Percentiles rank a stretch among this genome's conserved stretches.
These are phyloP conservation scores for Antechinus flavipes DNA, from an alignment of 2,113 vertebrate species.

Conservation along the genomic window DNA sequence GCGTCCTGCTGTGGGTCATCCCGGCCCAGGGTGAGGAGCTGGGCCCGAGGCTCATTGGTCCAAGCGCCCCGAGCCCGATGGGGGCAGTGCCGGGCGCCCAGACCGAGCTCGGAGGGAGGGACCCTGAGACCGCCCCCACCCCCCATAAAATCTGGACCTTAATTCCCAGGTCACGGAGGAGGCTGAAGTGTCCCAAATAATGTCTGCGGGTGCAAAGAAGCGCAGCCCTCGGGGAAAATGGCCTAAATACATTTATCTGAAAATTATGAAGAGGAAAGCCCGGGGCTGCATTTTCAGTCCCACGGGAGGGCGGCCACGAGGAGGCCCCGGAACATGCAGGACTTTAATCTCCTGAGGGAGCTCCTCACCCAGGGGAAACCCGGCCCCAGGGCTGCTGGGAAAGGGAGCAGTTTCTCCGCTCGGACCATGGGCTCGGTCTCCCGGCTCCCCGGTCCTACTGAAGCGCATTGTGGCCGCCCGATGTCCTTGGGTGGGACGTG, in stretches of 20 bases:
- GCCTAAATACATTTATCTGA: background rate
- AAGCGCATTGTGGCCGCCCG: background rate
- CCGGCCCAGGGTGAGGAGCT: background rate
- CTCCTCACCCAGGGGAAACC: background rate
- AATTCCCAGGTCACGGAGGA: background rate
- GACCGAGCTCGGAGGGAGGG: background rate
- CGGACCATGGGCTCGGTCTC: background rate
- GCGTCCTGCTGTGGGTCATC: background rate
- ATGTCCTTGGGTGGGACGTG: background rate
- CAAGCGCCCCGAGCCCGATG: background rate
- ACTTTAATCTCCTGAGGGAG: background rate
- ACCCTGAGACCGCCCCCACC: background rate
- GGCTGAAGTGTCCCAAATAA: background rate
- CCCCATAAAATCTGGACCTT: background rate
- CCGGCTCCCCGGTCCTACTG: background rate
- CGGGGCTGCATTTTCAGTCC: background rate
- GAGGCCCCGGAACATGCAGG: background rate
- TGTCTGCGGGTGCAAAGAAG: background rate
- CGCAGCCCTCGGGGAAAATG: background rate
- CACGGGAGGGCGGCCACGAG: background rate
- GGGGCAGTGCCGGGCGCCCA: background rate
- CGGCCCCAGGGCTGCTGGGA: background rate
- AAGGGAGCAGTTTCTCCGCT: background rate
- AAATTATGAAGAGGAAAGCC: background rate
- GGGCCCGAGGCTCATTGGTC: background rate